Conservation (phyloP, 2,797 vertebrate species). For the Pantherophis vulpinus region DNA sequence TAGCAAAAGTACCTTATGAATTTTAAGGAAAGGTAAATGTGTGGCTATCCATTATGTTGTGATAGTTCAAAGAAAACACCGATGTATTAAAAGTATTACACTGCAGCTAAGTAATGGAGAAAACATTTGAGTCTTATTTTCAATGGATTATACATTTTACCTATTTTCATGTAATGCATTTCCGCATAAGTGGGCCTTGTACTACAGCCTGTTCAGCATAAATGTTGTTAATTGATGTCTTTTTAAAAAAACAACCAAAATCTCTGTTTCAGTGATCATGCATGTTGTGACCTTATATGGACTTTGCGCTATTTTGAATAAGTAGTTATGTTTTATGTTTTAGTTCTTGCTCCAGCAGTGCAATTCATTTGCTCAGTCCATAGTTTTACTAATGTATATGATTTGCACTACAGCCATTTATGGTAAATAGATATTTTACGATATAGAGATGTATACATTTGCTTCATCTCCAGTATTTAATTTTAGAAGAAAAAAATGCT, state of each 20-base stretch:
- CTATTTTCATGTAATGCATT: background rate
- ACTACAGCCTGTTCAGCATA: background rate
- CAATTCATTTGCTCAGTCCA: slow-evolving; percentile 30
- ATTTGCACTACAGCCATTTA: slow-evolving; percentile 37
- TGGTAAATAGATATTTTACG: slow-evolving; percentile 18
- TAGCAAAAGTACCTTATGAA: background rate
- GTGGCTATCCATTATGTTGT: background rate
- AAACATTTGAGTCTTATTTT: background rate
- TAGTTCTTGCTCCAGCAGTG: slow-evolving; percentile 12
- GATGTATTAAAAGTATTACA: background rate
- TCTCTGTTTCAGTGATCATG: background rate
- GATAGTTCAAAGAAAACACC: background rate
- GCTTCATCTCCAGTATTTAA: background rate
- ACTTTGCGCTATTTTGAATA: slow-evolving; percentile 38
- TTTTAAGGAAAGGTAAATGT: background rate
- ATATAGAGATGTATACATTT: slow-evolving; percentile 7
- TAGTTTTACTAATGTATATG: slow-evolving; percentile 36
- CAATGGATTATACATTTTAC: background rate
- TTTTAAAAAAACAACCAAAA: background rate
- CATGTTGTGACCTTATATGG: slow-evolving; percentile 55
- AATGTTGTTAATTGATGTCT: background rate
- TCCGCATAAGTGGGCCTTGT: background rate
- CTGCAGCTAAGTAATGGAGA: slow-evolving; percentile 14
- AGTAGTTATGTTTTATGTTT: slow-evolving; percentile 46
- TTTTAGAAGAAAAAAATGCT: slow-evolving; percentile 5